Evolutionary conservation across 2,888 invertebrate species (phyloP), one percentile per base, ranked within the genome.

Genomic region (Allygus modestus): DNA sequence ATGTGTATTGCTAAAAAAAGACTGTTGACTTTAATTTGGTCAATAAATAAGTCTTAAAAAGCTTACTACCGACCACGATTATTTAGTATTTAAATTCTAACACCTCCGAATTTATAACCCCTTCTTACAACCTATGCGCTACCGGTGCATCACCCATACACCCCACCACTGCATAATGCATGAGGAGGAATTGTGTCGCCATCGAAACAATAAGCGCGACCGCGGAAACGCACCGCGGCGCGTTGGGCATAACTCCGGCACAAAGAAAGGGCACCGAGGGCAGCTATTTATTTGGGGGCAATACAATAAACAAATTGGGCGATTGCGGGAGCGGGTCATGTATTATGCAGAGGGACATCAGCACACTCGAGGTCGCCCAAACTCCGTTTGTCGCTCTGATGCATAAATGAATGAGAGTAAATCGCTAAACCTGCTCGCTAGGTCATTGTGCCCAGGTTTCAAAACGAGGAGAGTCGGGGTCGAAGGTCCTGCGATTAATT

Each of bases 211-310:
- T 58, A 58, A 58, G 58, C 58, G 58, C 7, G 54, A 31, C 65
- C 71, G 71, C 71, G 71, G 71, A 37, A 41, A 37, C 71, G 41
- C 71, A 7, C 2, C 7, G 26, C 37, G 7, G 31, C 61, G 69
- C 20, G n/a, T n/a, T n/a, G n/a, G n/a, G n/a, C n/a, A n/a, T n/a
- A n/a, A n/a, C n/a, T n/a, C n/a, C n/a, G n/a, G n/a, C 71, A 71
- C 71, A 71, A 71, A 71, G 71, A 41, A 41, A 41, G 71, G 71
- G n/a, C 41, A 71, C n/a, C n/a, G 33, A n/a, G 71, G 71, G 37
- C 71, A 71, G 71, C 71, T 71, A 71, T 71, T 71, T 71, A 71
- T 71, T 71, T 71, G 71, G 71, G 71, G 37, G 71, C 41, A 71
- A 41, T 41, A n/a, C 71, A 23, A 71, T 71, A 71, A 71, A 71